phyloP scores from a whole-genome alignment of 2,888 invertebrate genomes.

The Callyntrura sp. region DNA sequence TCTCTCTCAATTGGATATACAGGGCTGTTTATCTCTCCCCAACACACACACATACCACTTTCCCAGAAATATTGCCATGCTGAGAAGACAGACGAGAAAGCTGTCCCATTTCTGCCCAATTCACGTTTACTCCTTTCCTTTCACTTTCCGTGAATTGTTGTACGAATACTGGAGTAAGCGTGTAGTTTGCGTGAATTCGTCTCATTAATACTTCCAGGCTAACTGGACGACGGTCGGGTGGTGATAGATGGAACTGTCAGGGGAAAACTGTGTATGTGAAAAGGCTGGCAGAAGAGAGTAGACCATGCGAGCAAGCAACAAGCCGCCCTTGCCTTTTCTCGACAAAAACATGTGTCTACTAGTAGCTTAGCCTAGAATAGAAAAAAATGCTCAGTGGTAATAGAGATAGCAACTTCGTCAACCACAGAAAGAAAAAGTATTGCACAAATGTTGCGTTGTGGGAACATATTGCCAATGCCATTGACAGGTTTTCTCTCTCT shows the following conservation, averaged over 20 bases:
- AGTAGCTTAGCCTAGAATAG: not conserved
- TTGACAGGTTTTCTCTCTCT: too few relatives aligned
- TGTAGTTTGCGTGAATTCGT: constrained; percentile 62
- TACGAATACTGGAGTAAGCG: too few relatives aligned
- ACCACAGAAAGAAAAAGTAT: not conserved
- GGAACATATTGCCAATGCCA: too few relatives aligned
- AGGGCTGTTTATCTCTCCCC: constrained; percentile 13
- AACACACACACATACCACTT: too few relatives aligned
- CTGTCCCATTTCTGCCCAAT: not conserved
- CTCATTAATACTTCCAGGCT: constrained; percentile 53
- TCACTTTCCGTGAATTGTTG: too few relatives aligned
- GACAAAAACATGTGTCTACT: constrained; percentile 16
- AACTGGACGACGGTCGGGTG: constrained; percentile 36
- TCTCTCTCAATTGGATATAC: too few relatives aligned
- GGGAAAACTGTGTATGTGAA: not conserved
- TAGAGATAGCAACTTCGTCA: not conserved
- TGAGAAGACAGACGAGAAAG: constrained; percentile 21
- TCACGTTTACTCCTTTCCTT: too few relatives aligned
- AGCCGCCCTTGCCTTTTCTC: not conserved
- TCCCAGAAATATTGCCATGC: constrained; percentile 5
- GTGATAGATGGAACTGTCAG: constrained; percentile 70
- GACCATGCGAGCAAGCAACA: constrained; percentile 30
- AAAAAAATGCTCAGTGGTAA: too few relatives aligned
- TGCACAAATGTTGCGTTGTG: not conserved
- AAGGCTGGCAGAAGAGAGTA: not conserved